Evolutionary conservation across 2,797 vertebrate genomes (phyloP), one percentile per base, ranked within the genome.

Genomic region (Crax fasciolata): DNA sequence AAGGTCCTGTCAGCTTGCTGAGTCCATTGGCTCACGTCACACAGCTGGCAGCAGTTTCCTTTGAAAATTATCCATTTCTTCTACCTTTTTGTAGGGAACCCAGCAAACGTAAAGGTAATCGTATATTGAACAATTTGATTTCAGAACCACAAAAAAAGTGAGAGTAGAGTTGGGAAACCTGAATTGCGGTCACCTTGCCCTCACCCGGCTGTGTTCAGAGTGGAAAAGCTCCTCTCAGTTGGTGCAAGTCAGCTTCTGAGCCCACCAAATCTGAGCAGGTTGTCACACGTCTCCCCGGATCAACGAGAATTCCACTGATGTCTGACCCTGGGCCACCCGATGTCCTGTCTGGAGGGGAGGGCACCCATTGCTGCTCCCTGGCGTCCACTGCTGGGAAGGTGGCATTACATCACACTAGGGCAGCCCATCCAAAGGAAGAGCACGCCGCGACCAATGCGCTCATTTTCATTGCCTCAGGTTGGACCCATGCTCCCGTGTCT

Each of bases 401-500:
- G 61, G 74, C 59, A 16, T n/a, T 12, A 77, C 54, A 58, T 63
- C 92, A 7, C 4, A 12, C 88, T 66, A 89, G 91, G 89, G 74
- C 88, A 94, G 94, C 84, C 87, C 78, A 83, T 87, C 71, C 35
- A 24, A 55, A 38, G 4, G 55, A 76, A n/a, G 61, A 75, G 43
- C 84, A 57, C 70, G 7, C 19, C 1, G 0, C 74, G 89, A 63
- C 71, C 58, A 23, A 71, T 52, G 57, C 0, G 1, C 25, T 81
- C 84, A 72, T 43, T 70, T 65, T 52, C 75, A 43, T 70, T 59
- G 82, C 74, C 77, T 89, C 66, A 8, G 61, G 75, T 77, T 75
- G 94, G 70, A 0, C 35, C 39, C 81, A 30, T 67, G 92, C 74
- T 94, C 95, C 52, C 78, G 4, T 44, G 13, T 94, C 89, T 88